These are phyloP conservation scores for Pelecanoides urinatrix DNA, from an alignment of 2,113 vertebrate species.

Conservation along the genomic window DNA sequence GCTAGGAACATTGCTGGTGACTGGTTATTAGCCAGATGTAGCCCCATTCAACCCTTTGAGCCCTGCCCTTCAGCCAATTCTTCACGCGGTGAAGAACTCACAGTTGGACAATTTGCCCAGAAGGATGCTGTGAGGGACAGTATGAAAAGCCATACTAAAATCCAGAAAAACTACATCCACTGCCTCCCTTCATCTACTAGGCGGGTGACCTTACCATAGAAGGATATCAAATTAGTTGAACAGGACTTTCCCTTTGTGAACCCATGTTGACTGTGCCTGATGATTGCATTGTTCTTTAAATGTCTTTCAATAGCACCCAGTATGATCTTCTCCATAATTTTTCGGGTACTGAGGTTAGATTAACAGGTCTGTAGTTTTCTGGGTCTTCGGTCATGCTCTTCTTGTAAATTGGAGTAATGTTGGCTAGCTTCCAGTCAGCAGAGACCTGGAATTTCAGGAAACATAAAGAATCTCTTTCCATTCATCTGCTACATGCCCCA, in stretches of 20 bases:
- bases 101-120: neutral
- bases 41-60: neutral
- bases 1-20: neutral
- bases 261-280: neutral
- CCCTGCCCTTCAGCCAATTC: neutral
- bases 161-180: neutral
- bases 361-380: neutral
- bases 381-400: neutral
- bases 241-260: neutral
- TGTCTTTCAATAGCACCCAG: neutral
- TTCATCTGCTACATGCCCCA: neutral
- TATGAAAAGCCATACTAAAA: neutral
- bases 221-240: neutral
- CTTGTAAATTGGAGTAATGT: neutral
- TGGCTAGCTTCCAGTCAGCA: neutral
- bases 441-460: neutral
- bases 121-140: neutral
- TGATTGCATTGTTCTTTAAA: neutral
- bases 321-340: neutral
- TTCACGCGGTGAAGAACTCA: neutral
- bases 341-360: neutral
- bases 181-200: fast-evolving
- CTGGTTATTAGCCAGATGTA: neutral
- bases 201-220: neutral
- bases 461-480: neutral